Base-by-base conservation (phyloP, 2,113 vertebrate genomes). In the Edolisoma coerulescens region DNA sequence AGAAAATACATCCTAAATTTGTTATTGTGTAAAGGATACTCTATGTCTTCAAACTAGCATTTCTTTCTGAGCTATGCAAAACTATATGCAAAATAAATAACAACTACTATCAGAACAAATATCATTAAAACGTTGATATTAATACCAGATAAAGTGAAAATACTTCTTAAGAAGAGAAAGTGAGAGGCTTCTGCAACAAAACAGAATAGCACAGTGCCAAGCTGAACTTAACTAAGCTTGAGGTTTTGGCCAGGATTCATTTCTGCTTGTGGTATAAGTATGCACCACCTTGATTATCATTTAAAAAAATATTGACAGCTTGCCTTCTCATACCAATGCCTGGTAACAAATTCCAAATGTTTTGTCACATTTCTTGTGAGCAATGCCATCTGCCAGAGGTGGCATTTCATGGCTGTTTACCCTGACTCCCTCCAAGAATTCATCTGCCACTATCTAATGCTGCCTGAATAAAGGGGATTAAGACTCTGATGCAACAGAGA, bases 351-450 rank as follows among this genome's bases (percentile, higher is more conserved):
- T 98, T 98, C 97, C 98, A 98, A 98, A 98, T 98, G 95, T 98
- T 98, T 98, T 98, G 98, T 98, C 98, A 98, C 98, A 98, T 98
- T 99, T 98, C 98, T 99, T 98, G 96, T 98, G 98, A 98, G 98
- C 98, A 98, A 97, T 96, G 96, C 98, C 98, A 99, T 99, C 98
- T 99, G 99, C 98, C 98, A 98, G 98, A 98, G 98, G 98, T 99
- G 98, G 98, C 98, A 99, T 98, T 98, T 98, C 98, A 98, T 98
- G 98, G 98, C 98, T 98, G 98, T 98, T 98, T 98, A 98, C 98
- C 97, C 98, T 98, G 97, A 98, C 98, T 98, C 98, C 98, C 98
- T 98, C 98, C 97, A 99, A 99, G 98, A 98, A 99, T 98, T 99
- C 98, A 99, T 98, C 98, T 99, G 98, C 98, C 98, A 97, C 98